Percentiles rank a stretch among this genome's conserved stretches.
Evolutionary conservation across 2,113 vertebrate genomes (phyloP).

Genomic region (Rafetus swinhoei): DNA sequence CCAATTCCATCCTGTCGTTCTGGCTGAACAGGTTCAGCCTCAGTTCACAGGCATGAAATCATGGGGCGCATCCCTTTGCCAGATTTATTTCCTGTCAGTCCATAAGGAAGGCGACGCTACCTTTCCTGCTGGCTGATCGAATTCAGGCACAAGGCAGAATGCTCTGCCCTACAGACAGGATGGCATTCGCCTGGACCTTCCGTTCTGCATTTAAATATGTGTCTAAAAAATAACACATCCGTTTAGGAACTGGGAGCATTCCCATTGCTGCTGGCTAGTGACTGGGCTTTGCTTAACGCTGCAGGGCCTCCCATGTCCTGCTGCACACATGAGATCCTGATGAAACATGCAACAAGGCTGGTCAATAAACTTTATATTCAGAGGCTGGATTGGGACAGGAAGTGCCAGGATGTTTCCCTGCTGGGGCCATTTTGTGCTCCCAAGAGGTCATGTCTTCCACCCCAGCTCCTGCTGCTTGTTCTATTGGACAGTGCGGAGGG

Average conservation of each 20-base stretch:
- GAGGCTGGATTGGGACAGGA: not conserved
- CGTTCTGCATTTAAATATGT: fast-evolving
- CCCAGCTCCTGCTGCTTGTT: too few species aligned
- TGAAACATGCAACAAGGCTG: not conserved
- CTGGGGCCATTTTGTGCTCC: not conserved
- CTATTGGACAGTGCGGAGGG: too few species aligned
- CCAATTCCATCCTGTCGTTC: not conserved
- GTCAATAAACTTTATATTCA: not conserved
- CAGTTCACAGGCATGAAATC: conserved; percentile 42
- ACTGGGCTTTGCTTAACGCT: fast-evolving
- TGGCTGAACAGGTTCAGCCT: conserved; percentile 43
- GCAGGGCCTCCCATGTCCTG: not conserved
- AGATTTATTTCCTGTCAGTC: conserved; percentile 8
- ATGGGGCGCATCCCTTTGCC: not conserved
- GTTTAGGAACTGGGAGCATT: fast-evolving
- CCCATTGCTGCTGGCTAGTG: fast-evolving
- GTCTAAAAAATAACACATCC: not conserved
- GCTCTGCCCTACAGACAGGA: not conserved
- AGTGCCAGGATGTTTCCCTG: not conserved
- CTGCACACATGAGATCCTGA: not conserved
- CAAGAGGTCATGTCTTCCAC: too few species aligned
- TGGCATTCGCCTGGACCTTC: not conserved
- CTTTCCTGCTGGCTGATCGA: not conserved
- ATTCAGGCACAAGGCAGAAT: conserved; percentile 39
- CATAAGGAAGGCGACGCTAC: not conserved